Evolutionary conservation across 2,888 invertebrate species (phyloP).

Genomic region (Diaphora mendica): DNA sequence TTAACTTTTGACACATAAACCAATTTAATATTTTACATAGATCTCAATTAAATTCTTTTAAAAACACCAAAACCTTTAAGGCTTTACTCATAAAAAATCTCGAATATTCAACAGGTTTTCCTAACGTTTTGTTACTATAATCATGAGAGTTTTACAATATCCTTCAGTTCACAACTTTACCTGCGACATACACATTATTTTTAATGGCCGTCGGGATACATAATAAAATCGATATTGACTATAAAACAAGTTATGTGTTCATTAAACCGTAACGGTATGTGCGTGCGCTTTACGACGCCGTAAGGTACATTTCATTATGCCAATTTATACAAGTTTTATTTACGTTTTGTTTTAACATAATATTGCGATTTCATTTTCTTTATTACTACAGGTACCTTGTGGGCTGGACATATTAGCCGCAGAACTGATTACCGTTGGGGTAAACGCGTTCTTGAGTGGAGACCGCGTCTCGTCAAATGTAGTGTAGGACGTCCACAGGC

Average conservation of each 20-base stretch:
- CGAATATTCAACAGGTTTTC: not conserved
- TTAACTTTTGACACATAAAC: too few species aligned
- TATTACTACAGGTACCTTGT: too few species aligned
- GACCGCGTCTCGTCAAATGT: too few species aligned
- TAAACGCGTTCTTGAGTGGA: too few species aligned
- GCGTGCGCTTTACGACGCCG: constrained; percentile 45
- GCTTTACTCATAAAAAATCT: not conserved
- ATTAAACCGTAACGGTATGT: constrained; percentile 52
- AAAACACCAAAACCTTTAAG: too few species aligned
- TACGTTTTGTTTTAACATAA: constrained; percentile 46
- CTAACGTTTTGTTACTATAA: too few species aligned
- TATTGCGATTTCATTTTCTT: constrained; percentile 36
- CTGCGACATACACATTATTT: constrained; percentile 34
- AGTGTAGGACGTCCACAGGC: too few species aligned
- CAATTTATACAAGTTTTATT: constrained; percentile 51
- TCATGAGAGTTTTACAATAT: not conserved
- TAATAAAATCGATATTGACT: constrained; percentile 63
- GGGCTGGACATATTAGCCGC: too few species aligned
- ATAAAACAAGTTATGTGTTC: constrained; percentile 59
- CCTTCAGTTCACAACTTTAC: constrained; percentile 5
- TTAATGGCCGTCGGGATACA: constrained; percentile 44
- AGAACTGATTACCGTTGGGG: too few species aligned
- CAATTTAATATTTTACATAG: too few species aligned
- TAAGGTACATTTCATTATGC: constrained; percentile 47
- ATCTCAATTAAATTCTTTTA: too few species aligned